Evolutionary conservation across 2,797 vertebrate genomes (phyloP).

Genomic region (Poeciliopsis turneri): DNA sequence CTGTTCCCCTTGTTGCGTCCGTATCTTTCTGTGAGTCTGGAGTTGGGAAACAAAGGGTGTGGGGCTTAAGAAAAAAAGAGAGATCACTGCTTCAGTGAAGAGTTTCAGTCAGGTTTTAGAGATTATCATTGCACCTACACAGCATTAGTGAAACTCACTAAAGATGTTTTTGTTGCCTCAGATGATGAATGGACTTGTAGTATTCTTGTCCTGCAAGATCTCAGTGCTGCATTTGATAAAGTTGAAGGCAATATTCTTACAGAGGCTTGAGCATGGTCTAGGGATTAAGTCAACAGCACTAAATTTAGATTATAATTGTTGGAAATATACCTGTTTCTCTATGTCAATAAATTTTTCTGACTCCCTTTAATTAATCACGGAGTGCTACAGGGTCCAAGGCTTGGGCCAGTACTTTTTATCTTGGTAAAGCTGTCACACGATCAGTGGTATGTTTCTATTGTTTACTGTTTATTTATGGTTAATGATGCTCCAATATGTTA

Average conservation of each 20-base stretch:
- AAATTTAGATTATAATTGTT: neutral
- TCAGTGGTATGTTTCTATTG: neutral
- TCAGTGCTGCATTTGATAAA: neutral
- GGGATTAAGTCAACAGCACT: neutral
- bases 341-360: neutral
- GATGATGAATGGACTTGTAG: neutral
- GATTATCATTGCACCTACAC: neutral
- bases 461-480: neutral
- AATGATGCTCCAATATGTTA: neutral
- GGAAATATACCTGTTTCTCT: neutral
- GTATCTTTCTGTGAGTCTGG: conserved; percentile 27
- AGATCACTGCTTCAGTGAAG: conserved; percentile 27
- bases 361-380: neutral
- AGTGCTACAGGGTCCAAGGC: neutral
- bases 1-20: conserved; percentile 36
- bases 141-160: neutral
- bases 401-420: neutral
- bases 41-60: conserved; percentile 36
- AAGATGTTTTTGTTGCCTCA: neutral
- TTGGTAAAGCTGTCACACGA: neutral
- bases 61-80: conserved; percentile 25
- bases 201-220: neutral
- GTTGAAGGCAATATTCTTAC: neutral
- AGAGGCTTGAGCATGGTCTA: neutral
- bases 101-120: conserved; percentile 12